phyloP scores from a whole-genome alignment of 2,113 vertebrate species.

The Serilophus lunatus region DNA sequence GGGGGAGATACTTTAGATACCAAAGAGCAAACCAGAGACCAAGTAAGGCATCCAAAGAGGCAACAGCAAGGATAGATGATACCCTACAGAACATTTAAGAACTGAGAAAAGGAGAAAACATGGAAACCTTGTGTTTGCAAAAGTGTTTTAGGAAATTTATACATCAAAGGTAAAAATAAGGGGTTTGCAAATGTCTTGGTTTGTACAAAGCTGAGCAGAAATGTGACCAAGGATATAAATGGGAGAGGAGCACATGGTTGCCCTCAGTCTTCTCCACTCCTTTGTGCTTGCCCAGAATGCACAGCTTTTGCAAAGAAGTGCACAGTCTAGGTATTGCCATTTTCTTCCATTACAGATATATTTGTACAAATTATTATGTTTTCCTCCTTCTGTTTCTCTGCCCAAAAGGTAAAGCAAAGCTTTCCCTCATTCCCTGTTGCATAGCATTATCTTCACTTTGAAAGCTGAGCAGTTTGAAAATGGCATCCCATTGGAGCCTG shows the following conservation, averaged over 20 bases:
- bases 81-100: not conserved
- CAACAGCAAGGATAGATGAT: not conserved
- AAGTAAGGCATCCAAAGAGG: not conserved
- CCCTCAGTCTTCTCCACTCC: not conserved
- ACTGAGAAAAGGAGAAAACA: not conserved
- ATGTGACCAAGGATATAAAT: not conserved
- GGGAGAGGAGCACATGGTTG: not conserved
- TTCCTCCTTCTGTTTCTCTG: not conserved
- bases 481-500: not conserved
- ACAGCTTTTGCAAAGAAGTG: not conserved
- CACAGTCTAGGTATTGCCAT: not conserved
- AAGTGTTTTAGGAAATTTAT: not conserved
- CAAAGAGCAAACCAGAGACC: not conserved
- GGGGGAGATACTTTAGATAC: not conserved
- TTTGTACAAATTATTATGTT: not conserved
- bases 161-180: not conserved
- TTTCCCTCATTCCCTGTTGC: not conserved
- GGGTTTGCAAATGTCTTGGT: fast-evolving
- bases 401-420: not conserved
- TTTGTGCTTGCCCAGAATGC: not conserved
- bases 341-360: not conserved
- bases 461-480: slow-evolving; percentile 1
- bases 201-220: not conserved
- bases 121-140: not conserved
- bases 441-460: not conserved